Conservation (phyloP, 1,140 invertebrate genomes). For the Oscheius sp. region DNA sequence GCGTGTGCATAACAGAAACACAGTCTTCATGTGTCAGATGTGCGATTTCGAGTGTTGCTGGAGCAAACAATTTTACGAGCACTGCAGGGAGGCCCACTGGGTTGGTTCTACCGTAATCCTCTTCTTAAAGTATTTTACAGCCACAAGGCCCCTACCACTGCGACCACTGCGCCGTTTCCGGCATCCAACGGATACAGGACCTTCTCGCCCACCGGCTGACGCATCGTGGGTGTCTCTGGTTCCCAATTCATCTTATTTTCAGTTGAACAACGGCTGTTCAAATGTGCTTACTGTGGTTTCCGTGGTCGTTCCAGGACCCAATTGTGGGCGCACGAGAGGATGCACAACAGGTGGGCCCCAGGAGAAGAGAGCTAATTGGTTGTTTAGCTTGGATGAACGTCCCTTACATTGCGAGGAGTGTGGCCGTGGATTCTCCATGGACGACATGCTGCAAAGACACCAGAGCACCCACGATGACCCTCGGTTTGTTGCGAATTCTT, state of each 20-base stretch:
- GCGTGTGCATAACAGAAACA: slow-evolving; percentile 61
- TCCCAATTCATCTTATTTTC: slow-evolving; percentile 18
- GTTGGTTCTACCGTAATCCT: slow-evolving; percentile 19
- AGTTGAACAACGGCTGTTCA: slow-evolving; percentile 65
- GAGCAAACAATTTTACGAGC: slow-evolving; percentile 69
- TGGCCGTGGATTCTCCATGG: slow-evolving; percentile 66
- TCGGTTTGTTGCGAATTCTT: not conserved
- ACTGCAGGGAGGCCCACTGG: slow-evolving; percentile 65
- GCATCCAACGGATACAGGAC: slow-evolving; percentile 65
- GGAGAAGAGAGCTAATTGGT: slow-evolving; percentile 60
- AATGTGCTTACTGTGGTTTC: slow-evolving; percentile 64
- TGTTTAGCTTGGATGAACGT: slow-evolving; percentile 15
- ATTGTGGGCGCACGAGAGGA: slow-evolving; percentile 63
- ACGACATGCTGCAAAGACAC: slow-evolving; percentile 69
- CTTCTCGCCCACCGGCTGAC: slow-evolving; percentile 66
- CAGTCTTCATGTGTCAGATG: slow-evolving; percentile 69
- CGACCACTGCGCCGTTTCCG: slow-evolving; percentile 67
- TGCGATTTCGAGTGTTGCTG: slow-evolving; percentile 70
- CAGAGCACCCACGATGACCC: slow-evolving; percentile 41
- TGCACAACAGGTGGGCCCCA: slow-evolving; percentile 53
- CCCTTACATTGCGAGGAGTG: slow-evolving; percentile 66
- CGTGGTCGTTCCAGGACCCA: slow-evolving; percentile 64
- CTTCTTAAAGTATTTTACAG: slow-evolving; percentile 63
- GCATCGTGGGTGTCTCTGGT: slow-evolving; percentile 61
- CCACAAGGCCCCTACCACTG: slow-evolving; percentile 66